Percentiles rank a stretch among this genome's conserved stretches.
These are phyloP conservation scores for Meda fulgida DNA, from an alignment of 2,797 vertebrate species.

Conservation along the genomic window DNA sequence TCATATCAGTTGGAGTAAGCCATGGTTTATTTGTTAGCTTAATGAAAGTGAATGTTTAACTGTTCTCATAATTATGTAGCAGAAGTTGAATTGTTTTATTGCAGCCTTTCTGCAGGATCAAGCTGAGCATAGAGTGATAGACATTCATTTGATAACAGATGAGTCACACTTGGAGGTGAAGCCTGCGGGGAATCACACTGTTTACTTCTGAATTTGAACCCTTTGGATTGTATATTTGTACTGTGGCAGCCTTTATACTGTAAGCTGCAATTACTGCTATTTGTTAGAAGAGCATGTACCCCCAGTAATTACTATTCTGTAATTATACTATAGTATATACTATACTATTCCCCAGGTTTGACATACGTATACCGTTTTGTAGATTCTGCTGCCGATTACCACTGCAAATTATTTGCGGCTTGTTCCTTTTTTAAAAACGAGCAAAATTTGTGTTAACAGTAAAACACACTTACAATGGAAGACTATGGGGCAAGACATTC, in stretches of 20 bases:
- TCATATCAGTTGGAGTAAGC: background rate
- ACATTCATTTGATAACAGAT: constrained; percentile 68
- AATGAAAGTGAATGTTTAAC: background rate
- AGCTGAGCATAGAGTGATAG: constrained; percentile 61
- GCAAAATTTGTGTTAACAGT: background rate
- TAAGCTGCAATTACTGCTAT: constrained; percentile 15
- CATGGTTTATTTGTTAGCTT: background rate
- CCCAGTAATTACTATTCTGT: background rate
- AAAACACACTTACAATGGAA: background rate
- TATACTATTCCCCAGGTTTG: background rate
- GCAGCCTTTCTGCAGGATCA: background rate
- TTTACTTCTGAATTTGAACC: constrained; percentile 12
- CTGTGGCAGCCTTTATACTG: background rate
- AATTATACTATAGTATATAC: no score
- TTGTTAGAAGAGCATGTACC: constrained; percentile 8
- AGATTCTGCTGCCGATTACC: background rate
- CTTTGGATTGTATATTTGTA: constrained; percentile 12
- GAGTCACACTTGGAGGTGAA: constrained; percentile 69
- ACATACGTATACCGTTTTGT: background rate
- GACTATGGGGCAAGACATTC: background rate
- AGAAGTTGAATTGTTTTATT: background rate
- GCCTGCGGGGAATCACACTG: constrained; percentile 54
- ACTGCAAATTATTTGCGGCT: background rate
- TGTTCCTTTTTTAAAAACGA: background rate
- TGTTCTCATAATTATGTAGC: constrained; percentile 2